Evolutionary conservation across 2,113 vertebrate genomes (phyloP), one percentile per base, ranked within the genome.

Genomic region (Archilochus colubris): DNA sequence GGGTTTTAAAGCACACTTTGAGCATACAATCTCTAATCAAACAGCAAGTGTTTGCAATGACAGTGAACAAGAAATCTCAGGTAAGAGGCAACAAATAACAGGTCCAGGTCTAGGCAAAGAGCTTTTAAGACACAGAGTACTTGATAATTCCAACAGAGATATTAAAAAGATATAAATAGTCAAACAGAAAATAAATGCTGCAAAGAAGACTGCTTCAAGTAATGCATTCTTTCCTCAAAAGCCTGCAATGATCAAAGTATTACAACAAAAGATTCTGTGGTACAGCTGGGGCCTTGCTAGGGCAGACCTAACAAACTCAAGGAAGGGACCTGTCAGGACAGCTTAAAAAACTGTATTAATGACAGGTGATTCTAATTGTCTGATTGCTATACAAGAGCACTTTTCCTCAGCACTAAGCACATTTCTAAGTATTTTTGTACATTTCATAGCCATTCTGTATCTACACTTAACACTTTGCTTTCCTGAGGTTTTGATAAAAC

Each of bases 261-360:
- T 81, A 78, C 86, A 91, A 68, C 79, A 86, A 91, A 92, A 93
- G 73, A 67, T 53, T 81, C 31, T 27, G 21, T 40, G 25, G 57
- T 30, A 81, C 91, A 91, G 23, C 36, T 80, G 23, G 27, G 36
- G 76, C 57, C 95, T 86, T 92, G 72, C 67, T 70, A 88, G 64
- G 40, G 79, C 28, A 86, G 46, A 48, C 46, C 46, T 48, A 48
- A 48, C 46, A 48, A 9, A 48, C 20, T 1, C 1, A 70, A 86
- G 24, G 10, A 79, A 85, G 18, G 46, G 43, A 67, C 3, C 19
- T 48, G 66, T 70, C 16, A 43, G 75, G 93, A 91, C 44, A 88
- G 54, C 31, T 78, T 67, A 13, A 51, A 67, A 76, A 67, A 88
- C 63, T 38, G 69, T 33, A 69, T 59, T 30, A 78, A 66, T 19